Conservation (phyloP, 2,113 vertebrate genomes). For the Globicephala melas region DNA sequence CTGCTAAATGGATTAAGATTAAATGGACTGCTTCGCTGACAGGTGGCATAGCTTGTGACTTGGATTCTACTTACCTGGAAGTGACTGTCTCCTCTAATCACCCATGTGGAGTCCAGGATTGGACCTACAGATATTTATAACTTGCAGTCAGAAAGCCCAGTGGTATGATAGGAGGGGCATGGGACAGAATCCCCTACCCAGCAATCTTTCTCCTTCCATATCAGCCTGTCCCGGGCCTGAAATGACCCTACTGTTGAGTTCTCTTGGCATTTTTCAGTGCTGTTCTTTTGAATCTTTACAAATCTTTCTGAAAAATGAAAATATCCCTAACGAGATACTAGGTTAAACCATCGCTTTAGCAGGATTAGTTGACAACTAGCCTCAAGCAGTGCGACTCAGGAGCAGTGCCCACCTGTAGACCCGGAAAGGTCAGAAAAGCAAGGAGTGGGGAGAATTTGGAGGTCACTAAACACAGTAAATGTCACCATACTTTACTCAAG, state of each 20-base stretch:
- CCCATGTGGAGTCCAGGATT: background rate
- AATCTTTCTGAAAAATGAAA: background rate
- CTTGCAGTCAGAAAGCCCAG: background rate
- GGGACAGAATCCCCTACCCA: background rate
- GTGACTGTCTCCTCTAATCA: background rate
- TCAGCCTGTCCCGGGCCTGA: background rate
- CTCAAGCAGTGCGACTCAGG: background rate
- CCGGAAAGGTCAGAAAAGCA: slow-evolving; percentile 25
- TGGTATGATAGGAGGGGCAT: background rate
- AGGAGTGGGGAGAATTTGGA: background rate
- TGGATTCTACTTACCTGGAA: background rate
- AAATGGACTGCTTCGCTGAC: background rate
- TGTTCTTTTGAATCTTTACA: background rate
- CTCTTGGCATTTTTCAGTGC: background rate
- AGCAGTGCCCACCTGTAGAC: background rate
- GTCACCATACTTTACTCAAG: background rate
- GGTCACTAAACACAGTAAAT: background rate
- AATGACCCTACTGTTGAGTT: background rate
- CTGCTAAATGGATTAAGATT: background rate
- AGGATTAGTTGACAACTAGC: background rate
- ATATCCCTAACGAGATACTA: background rate
- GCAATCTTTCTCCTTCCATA: background rate
- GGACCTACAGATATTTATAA: background rate
- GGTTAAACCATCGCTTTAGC: background rate
- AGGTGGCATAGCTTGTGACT: background rate